These are phyloP conservation scores for Germaria angustata DNA, from an alignment of 2,888 invertebrate species.

Conservation along the genomic window DNA sequence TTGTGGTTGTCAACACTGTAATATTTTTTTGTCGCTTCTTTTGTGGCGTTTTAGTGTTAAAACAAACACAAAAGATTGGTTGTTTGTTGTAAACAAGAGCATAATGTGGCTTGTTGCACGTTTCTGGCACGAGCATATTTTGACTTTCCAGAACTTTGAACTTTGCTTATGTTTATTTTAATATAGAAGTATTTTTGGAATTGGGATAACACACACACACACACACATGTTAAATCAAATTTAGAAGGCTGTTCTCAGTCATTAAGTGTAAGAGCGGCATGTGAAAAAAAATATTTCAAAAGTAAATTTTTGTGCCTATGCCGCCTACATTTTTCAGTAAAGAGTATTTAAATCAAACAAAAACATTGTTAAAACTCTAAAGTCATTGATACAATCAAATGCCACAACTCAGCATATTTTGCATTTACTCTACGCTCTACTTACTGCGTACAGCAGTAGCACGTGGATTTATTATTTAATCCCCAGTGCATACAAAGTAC, in stretches of 20 bases:
- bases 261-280: not conserved
- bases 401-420: not conserved
- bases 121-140: conserved; percentile 25
- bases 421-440: conserved; percentile 49
- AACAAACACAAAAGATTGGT: conserved; percentile 17
- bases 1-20: conserved; percentile 44
- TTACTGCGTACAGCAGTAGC: conserved; percentile 58
- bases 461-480: conserved; percentile 65
- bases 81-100: conserved; percentile 47
- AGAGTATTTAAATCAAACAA: not conserved
- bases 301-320: no score
- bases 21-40: conserved; percentile 34
- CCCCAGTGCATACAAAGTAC: conserved; percentile 28
- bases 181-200: conserved; percentile 19
- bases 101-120: no score
- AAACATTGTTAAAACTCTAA: not conserved
- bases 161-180: not conserved
- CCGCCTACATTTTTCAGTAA: not conserved
- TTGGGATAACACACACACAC: not conserved
- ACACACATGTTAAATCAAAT: not conserved
- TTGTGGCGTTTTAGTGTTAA: conserved; percentile 8
- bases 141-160: conserved; percentile 33
- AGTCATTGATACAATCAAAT: conserved; percentile 21
- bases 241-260: not conserved
- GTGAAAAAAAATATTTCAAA: no score